phyloP scores from a whole-genome alignment of 1,140 invertebrate species.

The Diachasma alloeum region DNA sequence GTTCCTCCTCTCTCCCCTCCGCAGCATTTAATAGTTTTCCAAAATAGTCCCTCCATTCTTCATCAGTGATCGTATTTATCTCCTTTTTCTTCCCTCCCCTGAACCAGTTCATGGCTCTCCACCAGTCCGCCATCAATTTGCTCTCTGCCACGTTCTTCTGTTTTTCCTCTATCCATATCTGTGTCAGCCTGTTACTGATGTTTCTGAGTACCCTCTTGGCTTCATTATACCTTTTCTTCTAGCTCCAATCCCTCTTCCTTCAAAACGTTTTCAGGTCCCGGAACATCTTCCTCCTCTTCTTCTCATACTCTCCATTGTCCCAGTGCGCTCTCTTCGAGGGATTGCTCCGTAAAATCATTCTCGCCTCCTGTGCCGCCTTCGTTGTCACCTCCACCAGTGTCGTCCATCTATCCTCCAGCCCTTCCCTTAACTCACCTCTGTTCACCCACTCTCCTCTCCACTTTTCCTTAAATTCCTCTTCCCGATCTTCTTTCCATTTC shows the following conservation, averaged over 20 bases:
- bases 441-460: too few species aligned
- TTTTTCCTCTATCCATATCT: neutral
- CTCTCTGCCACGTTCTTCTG: neutral
- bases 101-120: neutral
- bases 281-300: too few species aligned
- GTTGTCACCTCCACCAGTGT: too few species aligned
- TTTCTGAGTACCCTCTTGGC: neutral
- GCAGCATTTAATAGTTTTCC: neutral
- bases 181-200: neutral
- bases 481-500: too few species aligned
- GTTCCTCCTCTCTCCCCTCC: neutral
- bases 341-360: too few species aligned
- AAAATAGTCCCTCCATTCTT: constrained; percentile 17
- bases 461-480: too few species aligned
- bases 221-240: neutral
- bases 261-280: neutral
- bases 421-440: too few species aligned
- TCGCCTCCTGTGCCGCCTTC: too few species aligned
- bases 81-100: neutral
- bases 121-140: neutral
- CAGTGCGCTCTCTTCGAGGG: neutral
- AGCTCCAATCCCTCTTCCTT: neutral
- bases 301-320: neutral
- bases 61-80: neutral
- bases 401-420: too few species aligned